These are phyloP conservation scores for Heliconius erato DNA, from an alignment of 2,888 invertebrate genomes.

Conservation along the genomic window DNA sequence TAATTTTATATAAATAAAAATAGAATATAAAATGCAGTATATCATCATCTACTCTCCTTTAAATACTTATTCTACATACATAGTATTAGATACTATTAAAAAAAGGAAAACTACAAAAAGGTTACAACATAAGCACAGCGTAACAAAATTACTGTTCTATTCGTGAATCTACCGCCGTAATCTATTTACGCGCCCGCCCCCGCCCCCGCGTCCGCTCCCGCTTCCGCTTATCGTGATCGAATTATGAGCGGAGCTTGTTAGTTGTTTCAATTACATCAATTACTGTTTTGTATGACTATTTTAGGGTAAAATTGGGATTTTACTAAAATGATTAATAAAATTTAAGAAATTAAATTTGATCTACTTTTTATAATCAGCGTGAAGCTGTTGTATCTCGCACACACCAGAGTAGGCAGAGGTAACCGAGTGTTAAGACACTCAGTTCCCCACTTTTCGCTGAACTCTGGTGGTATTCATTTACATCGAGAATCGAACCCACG, in stretches of 20 bases:
- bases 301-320: background rate
- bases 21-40: no score
- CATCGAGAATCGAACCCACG: no score
- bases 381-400: no score
- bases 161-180: conserved; percentile 12
- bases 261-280: conserved; percentile 17
- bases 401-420: no score
- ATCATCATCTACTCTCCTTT: no score
- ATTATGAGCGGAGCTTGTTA: conserved; percentile 13
- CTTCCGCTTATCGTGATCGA: conserved; percentile 27
- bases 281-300: conserved; percentile 8
- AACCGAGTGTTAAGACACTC: no score
- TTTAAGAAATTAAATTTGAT: no score
- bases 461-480: background rate
- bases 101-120: conserved; percentile 11
- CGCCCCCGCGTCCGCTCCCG: background rate
- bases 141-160: conserved; percentile 19
- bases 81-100: background rate
- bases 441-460: background rate
- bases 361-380: no score
- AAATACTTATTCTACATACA: background rate
- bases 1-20: no score
- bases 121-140: background rate
- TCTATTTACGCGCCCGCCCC: background rate
- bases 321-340: background rate